These are phyloP conservation scores for Mantis religiosa DNA, from an alignment of 2,888 invertebrate genomes.

Conservation along the genomic window DNA sequence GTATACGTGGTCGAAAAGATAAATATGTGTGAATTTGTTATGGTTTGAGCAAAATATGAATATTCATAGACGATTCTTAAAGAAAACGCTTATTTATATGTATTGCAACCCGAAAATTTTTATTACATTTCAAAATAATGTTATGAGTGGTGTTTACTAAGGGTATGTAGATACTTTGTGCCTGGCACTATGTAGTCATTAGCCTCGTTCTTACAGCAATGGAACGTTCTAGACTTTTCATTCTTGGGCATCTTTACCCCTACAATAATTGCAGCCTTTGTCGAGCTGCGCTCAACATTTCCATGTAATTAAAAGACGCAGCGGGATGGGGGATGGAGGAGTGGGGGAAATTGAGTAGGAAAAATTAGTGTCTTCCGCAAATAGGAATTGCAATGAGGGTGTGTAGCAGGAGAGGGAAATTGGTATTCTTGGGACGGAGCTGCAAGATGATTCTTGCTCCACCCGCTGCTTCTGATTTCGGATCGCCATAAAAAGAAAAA, in stretches of 20 bases:
- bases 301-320: slow-evolving; percentile 30
- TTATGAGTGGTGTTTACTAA: too few relatives aligned
- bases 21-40: too few relatives aligned
- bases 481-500: not conserved
- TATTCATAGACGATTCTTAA: too few relatives aligned
- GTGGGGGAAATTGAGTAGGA: slow-evolving; percentile 43
- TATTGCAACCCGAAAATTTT: too few relatives aligned
- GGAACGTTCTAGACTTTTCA: not conserved
- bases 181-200: not conserved
- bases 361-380: slow-evolving; percentile 30
- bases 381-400: slow-evolving; percentile 18
- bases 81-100: too few relatives aligned
- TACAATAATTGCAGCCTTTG: not conserved
- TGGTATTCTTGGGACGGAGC: not conserved
- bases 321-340: slow-evolving; percentile 33
- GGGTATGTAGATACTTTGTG: too few relatives aligned
- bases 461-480: not conserved
- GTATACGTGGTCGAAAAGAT: too few relatives aligned
- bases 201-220: not conserved
- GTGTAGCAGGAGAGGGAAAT: slow-evolving; percentile 3
- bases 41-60: too few relatives aligned
- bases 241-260: not conserved
- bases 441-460: not conserved
- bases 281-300: slow-evolving; percentile 23
- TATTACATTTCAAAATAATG: too few relatives aligned